Base-by-base conservation (phyloP, 1,140 invertebrate genomes). In the Aradophagus sp. region DNA sequence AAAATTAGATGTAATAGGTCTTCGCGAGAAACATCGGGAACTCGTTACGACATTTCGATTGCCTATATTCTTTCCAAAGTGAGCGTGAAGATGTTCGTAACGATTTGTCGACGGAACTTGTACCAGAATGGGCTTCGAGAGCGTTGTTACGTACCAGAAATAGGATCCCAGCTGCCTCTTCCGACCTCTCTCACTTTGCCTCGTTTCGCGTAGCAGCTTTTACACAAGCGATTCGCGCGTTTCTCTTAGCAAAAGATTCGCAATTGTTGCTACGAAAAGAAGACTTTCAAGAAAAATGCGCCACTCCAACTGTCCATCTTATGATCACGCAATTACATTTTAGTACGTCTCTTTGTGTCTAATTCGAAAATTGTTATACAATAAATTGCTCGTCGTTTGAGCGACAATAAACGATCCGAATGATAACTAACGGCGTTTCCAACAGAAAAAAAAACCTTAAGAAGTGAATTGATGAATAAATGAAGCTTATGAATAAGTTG, bases 21-120 rank as follows among this genome's bases (percentile, higher is more conserved):
- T n/a, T n/a, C n/a, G n/a, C n/a, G n/a, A 58, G 14, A 52, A 65
- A 45, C 42, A 66, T 66, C 55, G 47, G 16, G 59, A 59, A 61
- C 47, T 69, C 47, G 59, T 73, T 68, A 73, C 59, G 52, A 48
- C 47, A 47, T 53, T 73, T 63, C 71, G 55, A 74, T 74, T 74
- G 65, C 61, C 61, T 69, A 66, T 66, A 74, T 74, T 69, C 65
- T 68, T 65, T 66, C 14, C 34, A 55, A 65, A 73, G 63, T 59
- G 50, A 73, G 48, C 48, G 63, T 69, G 50, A 73, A 73, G 55
- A 73, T 65, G 65, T 69, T 69, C 65, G 71, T 73, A 73, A 73
- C 65, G 55, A 65, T 73, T 73, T 69, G 71, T 73, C 71, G 65
- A 73, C 44, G 48, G 61, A 68, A 65, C 70, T 73, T 27, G 58